These are phyloP conservation scores for Anneissia japonica DNA, from an alignment of 35 echinoderm and acorn worm genomes.

Conservation along the genomic window DNA sequence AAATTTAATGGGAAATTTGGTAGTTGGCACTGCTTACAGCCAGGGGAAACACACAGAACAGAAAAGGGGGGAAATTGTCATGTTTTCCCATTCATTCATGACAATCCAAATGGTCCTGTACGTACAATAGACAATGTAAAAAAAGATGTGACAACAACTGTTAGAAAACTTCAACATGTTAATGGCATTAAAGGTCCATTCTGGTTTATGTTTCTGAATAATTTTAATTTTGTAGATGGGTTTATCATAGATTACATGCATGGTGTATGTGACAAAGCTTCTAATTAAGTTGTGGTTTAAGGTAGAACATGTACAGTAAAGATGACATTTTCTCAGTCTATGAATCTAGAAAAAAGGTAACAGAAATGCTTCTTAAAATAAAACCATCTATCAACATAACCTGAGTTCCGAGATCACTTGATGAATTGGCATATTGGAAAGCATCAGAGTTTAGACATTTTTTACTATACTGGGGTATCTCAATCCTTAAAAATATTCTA, in stretches of 20 bases:
- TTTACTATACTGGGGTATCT: slow-evolving; percentile 31
- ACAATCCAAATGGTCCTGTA: slow-evolving; percentile 6
- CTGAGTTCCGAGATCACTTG: slow-evolving; percentile 5
- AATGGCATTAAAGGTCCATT: slow-evolving; percentile 32
- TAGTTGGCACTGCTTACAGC: slow-evolving; percentile 41
- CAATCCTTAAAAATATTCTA: not conserved
- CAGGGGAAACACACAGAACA: not conserved
- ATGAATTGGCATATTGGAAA: slow-evolving; percentile 36
- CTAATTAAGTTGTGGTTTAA: slow-evolving; percentile 10
- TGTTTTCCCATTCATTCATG: slow-evolving; percentile 10
- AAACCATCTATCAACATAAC: slow-evolving; percentile 34
- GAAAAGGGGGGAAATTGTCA: slow-evolving; percentile 1
- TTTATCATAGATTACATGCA: slow-evolving; percentile 47
- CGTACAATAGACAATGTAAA: slow-evolving; percentile 11
- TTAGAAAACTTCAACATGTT: not conserved
- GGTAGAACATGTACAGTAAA: not conserved
- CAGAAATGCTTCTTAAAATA: not conserved
- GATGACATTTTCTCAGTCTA: slow-evolving; percentile 1
- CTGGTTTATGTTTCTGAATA: slow-evolving; percentile 32
- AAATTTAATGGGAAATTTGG: slow-evolving; percentile 38
- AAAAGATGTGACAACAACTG: not conserved
- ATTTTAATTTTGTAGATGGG: slow-evolving; percentile 34
- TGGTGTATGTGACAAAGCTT: slow-evolving; percentile 37
- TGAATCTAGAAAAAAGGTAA: not conserved
- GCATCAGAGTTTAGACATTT: slow-evolving; percentile 38